A percentile compares a stretch with the other conserved stretches of the same genome.
These are phyloP conservation scores for Leptopilina boulardi DNA, from an alignment of 1,140 invertebrate species.

Conservation along the genomic window DNA sequence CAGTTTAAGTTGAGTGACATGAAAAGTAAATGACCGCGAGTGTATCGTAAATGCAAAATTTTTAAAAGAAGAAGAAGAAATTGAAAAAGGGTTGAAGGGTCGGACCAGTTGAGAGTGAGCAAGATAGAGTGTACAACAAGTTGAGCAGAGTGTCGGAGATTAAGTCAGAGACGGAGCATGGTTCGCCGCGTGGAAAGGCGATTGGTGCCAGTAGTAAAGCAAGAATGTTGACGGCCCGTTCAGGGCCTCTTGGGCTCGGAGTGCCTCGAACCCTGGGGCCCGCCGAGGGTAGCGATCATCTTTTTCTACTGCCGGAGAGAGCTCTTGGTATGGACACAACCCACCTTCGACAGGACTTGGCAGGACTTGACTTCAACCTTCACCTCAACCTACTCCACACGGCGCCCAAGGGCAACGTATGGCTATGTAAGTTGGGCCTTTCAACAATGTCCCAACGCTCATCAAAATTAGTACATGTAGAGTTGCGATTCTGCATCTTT, in stretches of 20 bases:
- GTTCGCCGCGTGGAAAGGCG: constrained; percentile 52
- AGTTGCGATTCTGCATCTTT: no score
- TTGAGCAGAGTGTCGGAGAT: constrained; percentile 43
- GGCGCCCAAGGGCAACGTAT: constrained; percentile 79
- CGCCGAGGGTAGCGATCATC: constrained; percentile 78
- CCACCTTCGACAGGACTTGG: constrained; percentile 78
- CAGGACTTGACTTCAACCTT: constrained; percentile 78
- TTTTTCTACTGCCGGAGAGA: constrained; percentile 79
- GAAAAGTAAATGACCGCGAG: no score
- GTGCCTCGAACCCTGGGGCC: constrained; percentile 70
- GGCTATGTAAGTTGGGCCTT: constrained; percentile 78
- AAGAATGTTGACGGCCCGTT: constrained; percentile 71
- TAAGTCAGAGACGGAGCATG: constrained; percentile 53
- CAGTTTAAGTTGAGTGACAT: no score
- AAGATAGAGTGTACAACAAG: constrained; percentile 11
- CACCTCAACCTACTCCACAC: constrained; percentile 76
- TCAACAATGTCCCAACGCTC: no score
- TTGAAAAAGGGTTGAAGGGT: background rate
- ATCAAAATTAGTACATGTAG: background rate
- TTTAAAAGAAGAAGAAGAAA: background rate
- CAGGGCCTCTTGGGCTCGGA: constrained; percentile 68
- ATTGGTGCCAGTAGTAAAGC: constrained; percentile 38
- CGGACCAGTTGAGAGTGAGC: constrained; percentile 2
- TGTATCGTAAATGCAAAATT: no score
- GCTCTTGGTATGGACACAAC: constrained; percentile 79